Evolutionary conservation across 1,140 invertebrate species (phyloP).

Genomic region (Apis mellifera): Amel_HAv3.1 CM009943.2:6786501-6787000

Average conservation of each 20-base stretch:
- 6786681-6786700: neutral
- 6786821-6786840: conserved; percentile 3
- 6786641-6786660: conserved; percentile 7
- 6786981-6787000: conserved; percentile 10
- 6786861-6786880: neutral
- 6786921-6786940: conserved; percentile 24
- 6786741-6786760: conserved; percentile 43
- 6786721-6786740: neutral
- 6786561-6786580: neutral
- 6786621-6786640: neutral
- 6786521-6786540: neutral
- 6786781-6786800: conserved; percentile 33
- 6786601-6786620: neutral
- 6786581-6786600: neutral
- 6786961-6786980: conserved; percentile 6
- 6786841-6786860: too few species aligned
- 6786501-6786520: conserved; percentile 8
- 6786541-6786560: neutral
- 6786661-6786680: conserved; percentile 57
- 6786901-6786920: neutral
- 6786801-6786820: neutral
- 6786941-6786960: conserved; percentile 4
- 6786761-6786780: conserved; percentile 34
- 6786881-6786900: neutral
- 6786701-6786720: neutral